Percentiles rank a stretch among this genome's conserved stretches.
Evolutionary conservation across 2,113 vertebrate species (phyloP).

Genomic region (Ptyas mucosa): DNA sequence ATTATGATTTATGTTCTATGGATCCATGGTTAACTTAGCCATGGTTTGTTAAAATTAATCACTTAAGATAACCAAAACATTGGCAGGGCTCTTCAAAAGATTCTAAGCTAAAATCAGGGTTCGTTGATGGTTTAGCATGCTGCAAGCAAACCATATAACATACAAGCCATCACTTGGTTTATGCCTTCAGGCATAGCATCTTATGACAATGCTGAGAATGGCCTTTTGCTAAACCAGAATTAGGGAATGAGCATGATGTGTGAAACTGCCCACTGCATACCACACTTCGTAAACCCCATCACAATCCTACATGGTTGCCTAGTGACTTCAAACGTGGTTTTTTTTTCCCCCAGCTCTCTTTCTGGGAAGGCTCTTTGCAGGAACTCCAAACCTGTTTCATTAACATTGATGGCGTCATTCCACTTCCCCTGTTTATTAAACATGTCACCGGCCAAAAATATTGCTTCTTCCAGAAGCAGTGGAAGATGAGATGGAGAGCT

Average conservation of each 20-base stretch:
- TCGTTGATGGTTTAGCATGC: neutral
- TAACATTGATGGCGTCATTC: neutral
- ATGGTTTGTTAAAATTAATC: neutral
- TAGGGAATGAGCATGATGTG: neutral
- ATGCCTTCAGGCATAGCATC: neutral
- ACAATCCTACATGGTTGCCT: conserved; percentile 32
- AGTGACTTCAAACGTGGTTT: conserved; percentile 23
- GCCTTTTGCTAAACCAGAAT: neutral
- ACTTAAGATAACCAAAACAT: neutral
- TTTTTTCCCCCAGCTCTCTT: neutral
- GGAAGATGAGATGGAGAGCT: neutral
- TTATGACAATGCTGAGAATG: neutral
- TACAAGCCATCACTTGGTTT: neutral
- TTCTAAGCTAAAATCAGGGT: neutral
- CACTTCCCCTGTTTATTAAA: neutral
- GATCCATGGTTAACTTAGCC: neutral
- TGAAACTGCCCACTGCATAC: neutral
- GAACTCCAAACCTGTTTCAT: neutral
- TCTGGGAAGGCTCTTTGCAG: neutral
- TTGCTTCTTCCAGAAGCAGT: neutral
- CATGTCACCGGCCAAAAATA: neutral
- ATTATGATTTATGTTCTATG: neutral
- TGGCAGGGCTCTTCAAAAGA: neutral
- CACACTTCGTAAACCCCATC: neutral
- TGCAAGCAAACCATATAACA: neutral